These are phyloP conservation scores for Phenganax subtilis DNA, from an alignment of 92 coral and sea anemone species.

Conservation along the genomic window DNA sequence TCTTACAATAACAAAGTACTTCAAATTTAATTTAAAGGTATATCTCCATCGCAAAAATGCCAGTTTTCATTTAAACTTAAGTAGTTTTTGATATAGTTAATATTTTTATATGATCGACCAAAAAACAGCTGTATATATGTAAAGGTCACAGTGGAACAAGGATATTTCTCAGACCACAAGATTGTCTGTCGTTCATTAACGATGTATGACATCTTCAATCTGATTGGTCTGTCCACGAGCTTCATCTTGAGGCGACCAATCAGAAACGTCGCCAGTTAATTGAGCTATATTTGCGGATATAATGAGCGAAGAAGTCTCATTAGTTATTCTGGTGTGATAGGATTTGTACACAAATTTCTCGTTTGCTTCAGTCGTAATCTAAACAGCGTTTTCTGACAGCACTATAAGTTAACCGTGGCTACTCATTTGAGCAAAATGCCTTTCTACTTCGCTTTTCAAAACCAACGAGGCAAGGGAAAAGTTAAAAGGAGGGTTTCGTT, in stretches of 20 bases:
- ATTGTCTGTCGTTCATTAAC: background rate
- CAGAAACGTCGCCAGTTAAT: background rate
- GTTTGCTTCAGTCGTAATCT: slow-evolving; percentile 4
- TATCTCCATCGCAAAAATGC: too few species aligned
- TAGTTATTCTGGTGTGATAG: slow-evolving; percentile 28
- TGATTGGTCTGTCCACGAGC: slow-evolving; percentile 10
- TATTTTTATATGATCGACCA: too few species aligned
- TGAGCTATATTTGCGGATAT: slow-evolving; percentile 14
- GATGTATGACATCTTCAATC: slow-evolving; percentile 7
- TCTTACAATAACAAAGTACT: too few species aligned
- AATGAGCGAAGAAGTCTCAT: slow-evolving; percentile 26
- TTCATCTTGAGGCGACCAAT: slow-evolving; percentile 30
- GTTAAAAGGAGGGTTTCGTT: slow-evolving; percentile 24
- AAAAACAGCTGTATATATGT: too few species aligned
- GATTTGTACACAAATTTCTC: background rate
- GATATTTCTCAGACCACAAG: too few species aligned
- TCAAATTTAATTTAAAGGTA: too few species aligned
- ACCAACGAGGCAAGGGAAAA: slow-evolving; percentile 23
- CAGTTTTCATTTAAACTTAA: too few species aligned
- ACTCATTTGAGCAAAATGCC: slow-evolving; percentile 25
- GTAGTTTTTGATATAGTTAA: too few species aligned
- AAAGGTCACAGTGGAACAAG: too few species aligned
- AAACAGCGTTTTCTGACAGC: background rate
- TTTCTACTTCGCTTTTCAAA: slow-evolving; percentile 37
- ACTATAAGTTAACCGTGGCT: slow-evolving; percentile 11